phyloP scores from a whole-genome alignment of 1,140 invertebrate genomes.

The Zeugodacus cucurbitae region DNA sequence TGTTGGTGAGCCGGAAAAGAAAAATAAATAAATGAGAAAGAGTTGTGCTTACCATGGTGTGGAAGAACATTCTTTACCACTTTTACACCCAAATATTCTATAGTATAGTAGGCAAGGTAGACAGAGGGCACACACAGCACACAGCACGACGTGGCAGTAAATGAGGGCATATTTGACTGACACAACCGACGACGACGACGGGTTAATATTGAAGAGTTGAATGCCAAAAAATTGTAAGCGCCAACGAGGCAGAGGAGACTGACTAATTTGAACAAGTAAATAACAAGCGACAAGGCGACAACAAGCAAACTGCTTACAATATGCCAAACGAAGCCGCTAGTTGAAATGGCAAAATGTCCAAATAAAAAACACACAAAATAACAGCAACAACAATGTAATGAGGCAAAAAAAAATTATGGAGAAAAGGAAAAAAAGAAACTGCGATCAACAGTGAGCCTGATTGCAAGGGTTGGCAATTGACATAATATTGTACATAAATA shows the following conservation, averaged over 20 bases:
- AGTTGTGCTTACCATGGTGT: not conserved
- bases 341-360: not conserved
- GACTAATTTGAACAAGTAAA: constrained; percentile 12
- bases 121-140: no score
- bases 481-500: not conserved
- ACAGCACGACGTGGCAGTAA: not conserved
- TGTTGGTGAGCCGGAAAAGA: not conserved
- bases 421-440: not conserved
- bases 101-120: not conserved
- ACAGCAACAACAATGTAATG: not conserved
- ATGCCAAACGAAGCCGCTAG: not conserved
- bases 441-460: not conserved
- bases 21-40: not conserved
- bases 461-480: not conserved
- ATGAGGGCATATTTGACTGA: not conserved
- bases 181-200: not conserved
- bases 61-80: not conserved
- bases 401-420: not conserved
- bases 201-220: not conserved
- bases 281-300: constrained; percentile 25
- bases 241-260: not conserved
- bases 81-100: no score
- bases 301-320: not conserved
- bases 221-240: not conserved
- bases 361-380: not conserved